phyloP scores from a whole-genome alignment of 2,797 vertebrate genomes.

The Decapterus maruadsi region DNA sequence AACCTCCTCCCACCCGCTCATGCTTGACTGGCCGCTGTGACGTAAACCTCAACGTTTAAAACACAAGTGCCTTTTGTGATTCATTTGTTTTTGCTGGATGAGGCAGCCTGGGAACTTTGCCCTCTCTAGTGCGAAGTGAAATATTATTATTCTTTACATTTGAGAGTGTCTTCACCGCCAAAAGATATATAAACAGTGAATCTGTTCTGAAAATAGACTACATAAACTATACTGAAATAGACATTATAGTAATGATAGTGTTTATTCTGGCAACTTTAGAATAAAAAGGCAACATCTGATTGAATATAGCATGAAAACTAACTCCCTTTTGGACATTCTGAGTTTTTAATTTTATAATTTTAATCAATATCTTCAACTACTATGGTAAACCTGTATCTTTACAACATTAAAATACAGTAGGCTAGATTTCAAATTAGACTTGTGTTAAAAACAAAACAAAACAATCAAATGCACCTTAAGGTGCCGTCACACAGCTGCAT shows the following conservation, averaged over 20 bases:
- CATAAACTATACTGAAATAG: too few relatives aligned
- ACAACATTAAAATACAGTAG: not conserved
- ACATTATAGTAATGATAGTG: too few relatives aligned
- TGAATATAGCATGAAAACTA: not conserved
- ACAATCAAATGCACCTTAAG: too few relatives aligned
- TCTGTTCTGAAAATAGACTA: too few relatives aligned
- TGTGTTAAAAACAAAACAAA: too few relatives aligned
- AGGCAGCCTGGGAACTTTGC: not conserved
- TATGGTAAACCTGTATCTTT: not conserved
- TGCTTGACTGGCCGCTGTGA: constrained; percentile 38
- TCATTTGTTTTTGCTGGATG: not conserved
- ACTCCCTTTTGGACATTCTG: not conserved
- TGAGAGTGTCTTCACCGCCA: not conserved
- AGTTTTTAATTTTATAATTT: too few relatives aligned
- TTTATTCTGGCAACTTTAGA: not conserved
- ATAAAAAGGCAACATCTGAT: not conserved
- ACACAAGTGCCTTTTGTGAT: not conserved
- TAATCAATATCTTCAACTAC: too few relatives aligned
- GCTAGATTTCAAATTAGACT: too few relatives aligned
- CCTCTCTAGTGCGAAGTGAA: not conserved
- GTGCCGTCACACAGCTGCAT: too few relatives aligned
- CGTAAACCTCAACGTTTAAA: constrained; percentile 17
- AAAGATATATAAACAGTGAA: too few relatives aligned
- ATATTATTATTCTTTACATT: not conserved
- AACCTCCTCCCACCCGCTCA: constrained; percentile 3